Evolutionary conservation across 2,888 invertebrate species (phyloP), one percentile per base, ranked within the genome.

Genomic region (Disparrhopalites patrizii): DNA sequence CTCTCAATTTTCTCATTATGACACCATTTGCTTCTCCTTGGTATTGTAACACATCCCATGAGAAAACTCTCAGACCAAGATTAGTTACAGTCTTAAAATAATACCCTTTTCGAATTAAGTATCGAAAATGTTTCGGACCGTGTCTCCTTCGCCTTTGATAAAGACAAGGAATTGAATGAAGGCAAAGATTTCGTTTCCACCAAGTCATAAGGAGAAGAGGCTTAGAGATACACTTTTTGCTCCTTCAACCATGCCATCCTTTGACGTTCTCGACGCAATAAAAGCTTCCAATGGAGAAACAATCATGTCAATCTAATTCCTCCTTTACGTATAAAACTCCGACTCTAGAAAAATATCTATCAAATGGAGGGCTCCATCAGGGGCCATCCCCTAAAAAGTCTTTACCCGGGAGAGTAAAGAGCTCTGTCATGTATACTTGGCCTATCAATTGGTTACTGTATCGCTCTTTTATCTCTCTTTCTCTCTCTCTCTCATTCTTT

Each of bases 191-290:
- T 20, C 4, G 36, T 4, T 28, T 36, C 8, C 36, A 36, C 23
- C 25, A 18, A 23, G 50, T 8, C 36, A 18, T 13, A n/a, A 33
- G 30, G 56, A 36, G 10, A 25, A 36, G 23, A 30, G 18, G 40
- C 18, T 18, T n/a, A 7, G 23, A 31, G 20, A 50, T 51, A 51
- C 51, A 61, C 51, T 61, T 61, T 43, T 31, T 15, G 36, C 51
- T 50, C 51, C 51, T 51, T 61, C 51, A 61, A 61, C 61, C 61
- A 61, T 61, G 61, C 60, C 40, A 64, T 56, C 51, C 57, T 56
- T 56, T 64, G 57, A 56, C 52, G 56, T 47, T 63, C 54, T 63
- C 56, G 18, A 40, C 40, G 60, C 60, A 60, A 60, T 60, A 62
- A 62, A 62, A 54, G 62, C 62, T 30, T 43, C 51, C 62, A 47